phyloP scores from a whole-genome alignment of 1,140 invertebrate species.

The Aphaenogaster floridana region DNA sequence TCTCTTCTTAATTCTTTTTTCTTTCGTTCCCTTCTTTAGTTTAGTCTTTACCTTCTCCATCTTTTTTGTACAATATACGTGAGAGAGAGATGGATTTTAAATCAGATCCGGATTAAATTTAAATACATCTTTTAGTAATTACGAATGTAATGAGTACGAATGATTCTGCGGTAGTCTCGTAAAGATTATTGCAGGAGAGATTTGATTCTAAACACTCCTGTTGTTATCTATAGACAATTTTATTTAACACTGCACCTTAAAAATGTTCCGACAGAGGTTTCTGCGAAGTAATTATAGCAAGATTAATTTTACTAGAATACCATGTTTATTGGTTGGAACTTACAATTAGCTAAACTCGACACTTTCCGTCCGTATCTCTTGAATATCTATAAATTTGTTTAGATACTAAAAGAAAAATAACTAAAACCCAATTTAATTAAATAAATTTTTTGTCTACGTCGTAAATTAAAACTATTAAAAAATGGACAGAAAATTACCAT shows the following conservation, averaged over 20 bases:
- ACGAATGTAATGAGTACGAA: not conserved
- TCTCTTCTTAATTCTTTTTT: not conserved
- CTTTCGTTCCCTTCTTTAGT: not conserved
- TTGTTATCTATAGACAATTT: slow-evolving; percentile 5
- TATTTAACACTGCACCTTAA: not conserved
- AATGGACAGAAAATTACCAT: not conserved
- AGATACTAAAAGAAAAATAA: not conserved
- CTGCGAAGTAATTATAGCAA: not conserved
- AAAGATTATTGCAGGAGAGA: not conserved
- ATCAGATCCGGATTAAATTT: not conserved
- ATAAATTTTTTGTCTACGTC: not conserved
- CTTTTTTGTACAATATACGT: too few relatives aligned
- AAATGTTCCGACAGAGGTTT: not conserved
- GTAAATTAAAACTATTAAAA: not conserved
- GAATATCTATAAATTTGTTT: not conserved
- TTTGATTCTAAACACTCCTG: not conserved
- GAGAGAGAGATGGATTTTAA: not conserved
- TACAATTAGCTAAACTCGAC: not conserved
- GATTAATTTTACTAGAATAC: not conserved
- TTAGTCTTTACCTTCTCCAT: not conserved
- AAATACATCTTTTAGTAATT: slow-evolving; percentile 8
- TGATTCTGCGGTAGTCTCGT: not conserved
- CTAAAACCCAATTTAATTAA: not conserved
- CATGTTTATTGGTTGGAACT: not conserved
- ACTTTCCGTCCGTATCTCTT: not conserved